Evolutionary conservation across 2,888 invertebrate genomes (phyloP), one percentile per base, ranked within the genome.

Genomic region (Dicyrtoma fusca): DNA sequence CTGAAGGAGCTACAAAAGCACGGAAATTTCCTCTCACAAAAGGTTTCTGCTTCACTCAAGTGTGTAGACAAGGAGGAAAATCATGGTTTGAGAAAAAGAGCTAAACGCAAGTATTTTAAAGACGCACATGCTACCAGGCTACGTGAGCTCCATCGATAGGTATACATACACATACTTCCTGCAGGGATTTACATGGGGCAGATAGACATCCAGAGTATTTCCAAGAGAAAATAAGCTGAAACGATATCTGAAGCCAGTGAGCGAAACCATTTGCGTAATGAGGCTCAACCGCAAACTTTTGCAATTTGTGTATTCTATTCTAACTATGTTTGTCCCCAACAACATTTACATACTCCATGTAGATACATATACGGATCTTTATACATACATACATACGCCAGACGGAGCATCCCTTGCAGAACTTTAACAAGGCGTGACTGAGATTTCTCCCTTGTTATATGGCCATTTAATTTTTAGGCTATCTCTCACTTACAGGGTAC

Each of bases 251-350:
- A 57, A 61, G 26, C 8, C 61, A 69, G 47, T 61, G 61, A 57
- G 75, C 45, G 65, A 75, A 62, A 69, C 75, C 73, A 76, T 76
- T 78, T 78, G 75, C 73, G 75, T 78, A 78, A 78, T 78, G 78
- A 78, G 75, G 71, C 76, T 69, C 71, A 71, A 73, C 76, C 78
- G 61, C 76, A 78, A 77, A 78, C 73, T 78, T 78, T 78, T 74
- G 75, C 78, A 76, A 76, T 78, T 78, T 75, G 76, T 76, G 72
- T 66, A 73, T 74, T 73, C 76, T 65, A 63, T 63, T 64, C 66
- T 17, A 23, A 11, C n/a, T 47, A 23, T 62, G 62, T 59, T 69
- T 69, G 47, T 45, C 59, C 61, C 45, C 53, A 5, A 55, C 45
- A 70, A 70, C 70, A 66, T 55, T 66, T 66, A 17, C 66, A 55